These are phyloP conservation scores for Pavo muticus DNA, from an alignment of 2,113 vertebrate species.

Conservation along the genomic window DNA sequence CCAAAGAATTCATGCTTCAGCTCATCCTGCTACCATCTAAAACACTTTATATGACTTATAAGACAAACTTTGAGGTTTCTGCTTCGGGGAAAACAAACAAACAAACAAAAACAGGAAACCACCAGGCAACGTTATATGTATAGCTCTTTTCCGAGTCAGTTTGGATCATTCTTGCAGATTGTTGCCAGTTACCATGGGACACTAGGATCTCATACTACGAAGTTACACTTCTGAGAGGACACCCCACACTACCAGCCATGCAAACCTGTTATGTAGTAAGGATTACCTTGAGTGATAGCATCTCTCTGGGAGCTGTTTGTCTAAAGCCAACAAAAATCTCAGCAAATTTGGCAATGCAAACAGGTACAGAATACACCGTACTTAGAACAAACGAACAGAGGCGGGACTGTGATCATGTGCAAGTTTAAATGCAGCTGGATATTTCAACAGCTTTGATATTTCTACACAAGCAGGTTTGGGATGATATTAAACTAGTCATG, in stretches of 20 bases:
- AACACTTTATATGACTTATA: not conserved
- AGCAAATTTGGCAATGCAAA: not conserved
- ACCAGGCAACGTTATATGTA: not conserved
- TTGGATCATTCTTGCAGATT: not conserved
- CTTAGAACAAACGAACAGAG: not conserved
- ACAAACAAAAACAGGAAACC: not conserved
- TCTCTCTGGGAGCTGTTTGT: not conserved
- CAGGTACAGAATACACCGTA: not conserved
- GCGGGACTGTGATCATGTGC: not conserved
- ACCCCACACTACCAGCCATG: not conserved
- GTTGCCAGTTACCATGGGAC: not conserved
- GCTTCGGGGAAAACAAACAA: not conserved
- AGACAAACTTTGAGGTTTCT: not conserved
- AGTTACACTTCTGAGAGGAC: not conserved
- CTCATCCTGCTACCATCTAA: not conserved
- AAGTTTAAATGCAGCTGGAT: not conserved
- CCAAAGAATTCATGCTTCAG: not conserved
- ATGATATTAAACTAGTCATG: not conserved
- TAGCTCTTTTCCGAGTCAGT: not conserved
- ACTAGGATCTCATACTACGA: not conserved
- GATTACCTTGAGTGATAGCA: not conserved
- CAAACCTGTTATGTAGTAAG: not conserved
- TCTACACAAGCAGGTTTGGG: not conserved
- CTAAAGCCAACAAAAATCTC: not conserved
- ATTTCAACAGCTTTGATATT: not conserved